Percentiles rank a stretch among this genome's conserved stretches.
Conservation (phyloP, 2,888 invertebrate genomes). For the Ceraclea dissimilis region DNA sequence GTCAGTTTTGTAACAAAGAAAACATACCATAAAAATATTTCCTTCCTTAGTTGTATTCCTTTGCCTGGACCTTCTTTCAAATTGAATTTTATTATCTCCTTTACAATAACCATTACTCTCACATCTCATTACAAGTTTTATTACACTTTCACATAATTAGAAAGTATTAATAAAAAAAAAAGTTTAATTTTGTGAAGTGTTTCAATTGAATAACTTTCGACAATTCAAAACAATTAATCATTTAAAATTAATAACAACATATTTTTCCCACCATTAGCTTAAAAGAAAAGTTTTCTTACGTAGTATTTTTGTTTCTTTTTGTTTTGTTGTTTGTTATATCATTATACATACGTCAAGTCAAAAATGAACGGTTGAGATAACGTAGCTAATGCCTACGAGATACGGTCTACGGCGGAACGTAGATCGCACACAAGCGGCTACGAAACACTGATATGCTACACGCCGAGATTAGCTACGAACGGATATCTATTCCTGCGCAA, state of each 20-base stretch:
- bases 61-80: conserved; percentile 2
- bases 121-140: conserved; percentile 16
- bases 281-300: not conserved
- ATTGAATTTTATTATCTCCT: conserved; percentile 6
- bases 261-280: not conserved
- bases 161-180: not conserved
- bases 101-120: conserved; percentile 20
- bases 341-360: not conserved
- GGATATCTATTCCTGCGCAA: conserved; percentile 18
- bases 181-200: not conserved
- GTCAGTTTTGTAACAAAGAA: not conserved
- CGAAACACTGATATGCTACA: conserved; percentile 17
- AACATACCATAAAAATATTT: conserved; percentile 20
- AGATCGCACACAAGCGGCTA: conserved; percentile 14
- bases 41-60: conserved; percentile 17
- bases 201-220: not conserved
- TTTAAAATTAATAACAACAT: not conserved
- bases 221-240: too few relatives aligned
- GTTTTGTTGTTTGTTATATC: conserved; percentile 1
- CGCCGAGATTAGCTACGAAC: conserved; percentile 16
- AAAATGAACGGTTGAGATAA: not conserved
- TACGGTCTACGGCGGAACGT: conserved; percentile 9
- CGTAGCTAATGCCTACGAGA: not conserved
- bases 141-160: conserved; percentile 11
- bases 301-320: not conserved